phyloP scores from a whole-genome alignment of 2,797 vertebrate species.

The Novumbra hubbsi region DNA sequence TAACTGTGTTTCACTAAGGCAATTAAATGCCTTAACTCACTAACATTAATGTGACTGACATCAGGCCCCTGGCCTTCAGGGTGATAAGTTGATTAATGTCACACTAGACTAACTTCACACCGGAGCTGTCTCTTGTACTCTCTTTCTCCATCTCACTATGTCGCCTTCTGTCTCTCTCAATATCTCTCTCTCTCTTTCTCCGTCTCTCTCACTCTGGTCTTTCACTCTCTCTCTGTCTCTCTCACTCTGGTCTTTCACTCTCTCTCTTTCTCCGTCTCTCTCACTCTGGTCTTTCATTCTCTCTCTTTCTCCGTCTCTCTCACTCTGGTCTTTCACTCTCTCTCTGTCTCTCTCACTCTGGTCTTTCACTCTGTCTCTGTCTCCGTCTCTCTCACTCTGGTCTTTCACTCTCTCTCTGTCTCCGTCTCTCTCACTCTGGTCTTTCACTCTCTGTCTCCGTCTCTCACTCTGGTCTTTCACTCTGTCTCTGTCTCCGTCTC shows the following conservation, averaged over 20 bases:
- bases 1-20: background rate
- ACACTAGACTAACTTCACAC: background rate
- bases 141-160: background rate
- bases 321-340: too few species aligned
- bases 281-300: too few species aligned
- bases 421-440: too few species aligned
- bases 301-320: too few species aligned
- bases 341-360: background rate
- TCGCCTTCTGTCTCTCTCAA: background rate
- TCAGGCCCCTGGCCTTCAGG: constrained; percentile 15
- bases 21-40: constrained; percentile 11
- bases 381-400: background rate
- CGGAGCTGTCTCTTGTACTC: background rate
- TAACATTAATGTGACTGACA: constrained; percentile 24
- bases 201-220: too few species aligned
- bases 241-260: too few species aligned
- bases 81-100: constrained; percentile 30
- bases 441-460: too few species aligned
- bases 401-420: background rate
- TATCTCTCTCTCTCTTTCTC: background rate
- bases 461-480: too few species aligned
- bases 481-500: too few species aligned
- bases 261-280: too few species aligned
- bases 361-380: background rate
- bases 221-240: too few species aligned